phyloP scores from a whole-genome alignment of 2,113 vertebrate genomes.

The Nesogale talazaci region DNA sequence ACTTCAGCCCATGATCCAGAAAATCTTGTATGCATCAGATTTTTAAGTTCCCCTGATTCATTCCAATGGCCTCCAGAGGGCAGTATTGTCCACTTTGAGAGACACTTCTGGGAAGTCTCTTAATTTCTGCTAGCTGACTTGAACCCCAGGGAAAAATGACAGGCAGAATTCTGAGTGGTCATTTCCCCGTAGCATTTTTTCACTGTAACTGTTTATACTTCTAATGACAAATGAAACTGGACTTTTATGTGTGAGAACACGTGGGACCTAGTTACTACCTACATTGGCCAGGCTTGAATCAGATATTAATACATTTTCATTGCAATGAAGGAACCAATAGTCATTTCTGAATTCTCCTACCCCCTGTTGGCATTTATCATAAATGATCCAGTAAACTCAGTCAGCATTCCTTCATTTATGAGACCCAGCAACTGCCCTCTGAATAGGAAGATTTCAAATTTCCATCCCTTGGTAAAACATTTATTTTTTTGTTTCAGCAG shows the following conservation, averaged over 20 bases:
- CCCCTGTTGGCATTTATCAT: background rate
- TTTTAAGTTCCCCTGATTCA: background rate
- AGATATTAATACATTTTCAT: constrained; percentile 22
- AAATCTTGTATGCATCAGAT: too few species aligned
- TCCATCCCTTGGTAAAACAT: background rate
- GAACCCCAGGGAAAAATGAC: background rate
- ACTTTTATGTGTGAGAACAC: constrained; percentile 21
- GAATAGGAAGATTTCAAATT: constrained; percentile 11
- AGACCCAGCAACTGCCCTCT: background rate
- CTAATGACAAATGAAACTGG: background rate
- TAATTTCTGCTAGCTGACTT: background rate
- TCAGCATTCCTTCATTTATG: constrained; percentile 3
- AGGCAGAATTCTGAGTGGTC: too few species aligned
- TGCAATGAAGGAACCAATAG: constrained; percentile 24
- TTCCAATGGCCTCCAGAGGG: background rate
- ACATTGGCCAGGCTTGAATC: background rate
- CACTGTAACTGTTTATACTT: background rate
- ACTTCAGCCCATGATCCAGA: too few species aligned
- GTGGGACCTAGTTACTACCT: background rate
- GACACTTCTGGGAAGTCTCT: background rate
- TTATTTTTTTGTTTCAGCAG: constrained; percentile 22
- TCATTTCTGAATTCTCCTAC: constrained; percentile 17
- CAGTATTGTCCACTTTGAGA: background rate
- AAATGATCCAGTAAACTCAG: constrained; percentile 32
- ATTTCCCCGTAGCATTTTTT: background rate